These are phyloP conservation scores for Garrulus glandarius DNA, from an alignment of 2,797 vertebrate genomes.

Conservation along the genomic window DNA sequence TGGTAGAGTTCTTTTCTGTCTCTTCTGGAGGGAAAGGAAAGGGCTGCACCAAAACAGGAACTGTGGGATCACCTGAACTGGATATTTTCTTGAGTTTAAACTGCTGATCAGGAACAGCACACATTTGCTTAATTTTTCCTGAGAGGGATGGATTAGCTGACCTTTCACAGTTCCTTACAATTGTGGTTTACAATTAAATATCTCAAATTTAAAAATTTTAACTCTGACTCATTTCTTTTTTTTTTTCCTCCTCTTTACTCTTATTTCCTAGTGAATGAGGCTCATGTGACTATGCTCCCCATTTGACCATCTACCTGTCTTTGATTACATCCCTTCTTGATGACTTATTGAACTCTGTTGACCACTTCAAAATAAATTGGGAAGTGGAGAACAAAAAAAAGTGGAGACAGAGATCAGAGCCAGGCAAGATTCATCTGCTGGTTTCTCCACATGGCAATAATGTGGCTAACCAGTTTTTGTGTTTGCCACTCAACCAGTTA, in stretches of 20 bases:
- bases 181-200: neutral
- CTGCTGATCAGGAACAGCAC: neutral
- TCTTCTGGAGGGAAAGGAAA: neutral
- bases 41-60: neutral
- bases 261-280: neutral
- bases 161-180: neutral
- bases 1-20: neutral
- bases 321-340: neutral
- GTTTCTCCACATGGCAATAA: neutral
- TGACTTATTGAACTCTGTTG: neutral
- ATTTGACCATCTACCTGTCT: neutral
- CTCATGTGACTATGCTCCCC: neutral
- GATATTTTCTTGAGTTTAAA: neutral
- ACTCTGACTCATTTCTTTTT: fast-evolving
- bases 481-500: neutral
- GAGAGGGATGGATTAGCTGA: neutral
- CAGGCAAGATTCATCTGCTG: neutral
- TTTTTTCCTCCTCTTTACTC: fast-evolving
- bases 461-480: neutral
- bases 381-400: neutral
- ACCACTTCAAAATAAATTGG: neutral
- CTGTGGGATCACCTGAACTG: neutral
- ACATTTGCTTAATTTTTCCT: neutral
- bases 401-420: neutral
- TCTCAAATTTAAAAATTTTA: neutral